A percentile compares a stretch with the other conserved stretches of the same genome.
phyloP scores from a whole-genome alignment of 2,888 invertebrate species.

The Euclidia mi region DNA sequence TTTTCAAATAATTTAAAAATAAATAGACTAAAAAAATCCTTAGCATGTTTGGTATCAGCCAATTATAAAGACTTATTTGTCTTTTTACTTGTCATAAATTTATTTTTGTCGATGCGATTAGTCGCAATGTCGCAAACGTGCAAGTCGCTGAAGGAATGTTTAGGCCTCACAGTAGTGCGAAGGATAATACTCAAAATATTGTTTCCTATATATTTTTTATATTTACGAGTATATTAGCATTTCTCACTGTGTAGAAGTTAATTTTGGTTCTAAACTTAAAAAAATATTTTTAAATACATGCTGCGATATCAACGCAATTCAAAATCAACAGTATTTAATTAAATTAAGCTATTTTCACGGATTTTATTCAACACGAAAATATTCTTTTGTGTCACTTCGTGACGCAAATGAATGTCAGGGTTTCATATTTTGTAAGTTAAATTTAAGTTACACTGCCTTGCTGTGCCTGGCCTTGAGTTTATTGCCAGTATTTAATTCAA shows the following conservation, averaged over 20 bases:
- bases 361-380: no score
- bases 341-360: background rate
- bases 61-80: no score
- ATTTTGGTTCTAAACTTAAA: slow-evolving; percentile 44
- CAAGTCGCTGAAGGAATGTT: slow-evolving; percentile 18
- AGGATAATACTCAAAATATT: slow-evolving; percentile 71
- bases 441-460: no score
- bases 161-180: slow-evolving; percentile 43
- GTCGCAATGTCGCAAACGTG: slow-evolving; percentile 27
- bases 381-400: no score
- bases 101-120: slow-evolving; percentile 10
- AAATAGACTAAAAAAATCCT: no score
- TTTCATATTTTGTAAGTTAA: no score
- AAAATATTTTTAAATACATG: slow-evolving; percentile 12
- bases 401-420: no score
- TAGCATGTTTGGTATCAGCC: no score
- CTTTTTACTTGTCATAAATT: background rate
- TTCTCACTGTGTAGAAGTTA: slow-evolving; percentile 46
- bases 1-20: no score
- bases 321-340: no score
- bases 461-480: no score
- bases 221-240: slow-evolving; percentile 56
- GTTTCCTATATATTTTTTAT: slow-evolving; percentile 73
- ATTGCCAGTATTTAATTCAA: no score
- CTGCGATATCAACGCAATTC: slow-evolving; percentile 22